These are phyloP conservation scores for Synergus laeviventris DNA, from an alignment of 2,888 invertebrate genomes.

Conservation along the genomic window DNA sequence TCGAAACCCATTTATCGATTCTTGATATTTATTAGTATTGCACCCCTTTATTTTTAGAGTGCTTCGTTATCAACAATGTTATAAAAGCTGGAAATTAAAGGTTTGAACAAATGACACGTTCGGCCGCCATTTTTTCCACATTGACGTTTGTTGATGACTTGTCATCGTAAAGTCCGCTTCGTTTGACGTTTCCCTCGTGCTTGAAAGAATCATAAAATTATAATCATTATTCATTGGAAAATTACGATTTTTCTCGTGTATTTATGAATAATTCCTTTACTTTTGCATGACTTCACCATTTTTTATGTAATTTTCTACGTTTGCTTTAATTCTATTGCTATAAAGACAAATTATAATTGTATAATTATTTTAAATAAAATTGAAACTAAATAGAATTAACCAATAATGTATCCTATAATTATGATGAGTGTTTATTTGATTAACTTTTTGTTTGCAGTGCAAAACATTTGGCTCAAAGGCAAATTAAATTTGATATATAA, in stretches of 20 bases:
- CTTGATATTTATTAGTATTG: background rate
- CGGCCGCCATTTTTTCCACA: slow-evolving; percentile 25
- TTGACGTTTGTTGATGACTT: slow-evolving; percentile 41
- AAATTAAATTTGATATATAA: background rate
- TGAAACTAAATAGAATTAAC: no score
- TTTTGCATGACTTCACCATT: background rate
- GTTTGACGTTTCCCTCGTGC: slow-evolving; percentile 25
- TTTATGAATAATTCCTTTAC: background rate
- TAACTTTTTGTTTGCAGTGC: background rate
- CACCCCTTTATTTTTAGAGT: background rate
- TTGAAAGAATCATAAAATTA: background rate
- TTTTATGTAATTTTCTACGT: background rate
- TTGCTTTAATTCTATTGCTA: background rate
- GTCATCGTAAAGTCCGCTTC: slow-evolving; percentile 1
- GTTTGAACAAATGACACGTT: slow-evolving; percentile 15
- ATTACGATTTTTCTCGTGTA: background rate
- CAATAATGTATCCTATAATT: no score
- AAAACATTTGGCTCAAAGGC: background rate
- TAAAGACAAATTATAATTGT: no score
- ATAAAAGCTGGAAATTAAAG: background rate
- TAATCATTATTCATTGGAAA: background rate
- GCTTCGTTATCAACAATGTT: background rate
- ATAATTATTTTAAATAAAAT: no score
- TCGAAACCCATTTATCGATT: background rate
- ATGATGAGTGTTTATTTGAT: background rate